phyloP scores from a whole-genome alignment of 2,113 vertebrate species.

The Eurypyga helias region DNA sequence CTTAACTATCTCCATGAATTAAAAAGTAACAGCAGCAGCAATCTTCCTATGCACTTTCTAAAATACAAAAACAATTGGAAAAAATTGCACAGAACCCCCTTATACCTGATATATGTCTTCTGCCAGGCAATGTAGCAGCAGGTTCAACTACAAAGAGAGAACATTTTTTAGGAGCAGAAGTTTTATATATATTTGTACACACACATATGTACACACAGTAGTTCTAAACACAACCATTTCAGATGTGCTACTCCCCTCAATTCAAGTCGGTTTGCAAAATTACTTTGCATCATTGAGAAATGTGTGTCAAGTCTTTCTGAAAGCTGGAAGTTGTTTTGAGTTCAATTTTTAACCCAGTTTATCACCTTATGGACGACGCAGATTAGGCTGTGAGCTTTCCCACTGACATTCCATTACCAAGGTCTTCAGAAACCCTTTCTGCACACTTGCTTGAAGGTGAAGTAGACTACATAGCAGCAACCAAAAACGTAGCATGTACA shows the following conservation, averaged over 20 bases:
- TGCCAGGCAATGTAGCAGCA: not conserved
- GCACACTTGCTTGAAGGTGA: not conserved
- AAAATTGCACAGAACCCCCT: not conserved
- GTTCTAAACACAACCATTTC: not conserved
- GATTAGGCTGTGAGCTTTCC: not conserved
- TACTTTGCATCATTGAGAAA: not conserved
- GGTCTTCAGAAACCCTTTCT: not conserved
- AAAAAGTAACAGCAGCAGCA: not conserved
- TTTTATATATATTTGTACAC: not conserved
- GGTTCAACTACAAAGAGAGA: constrained; percentile 38
- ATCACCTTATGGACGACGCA: not conserved
- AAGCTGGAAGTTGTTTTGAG: not conserved
- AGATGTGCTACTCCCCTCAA: not conserved
- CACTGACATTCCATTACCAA: not conserved
- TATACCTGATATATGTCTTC: not conserved
- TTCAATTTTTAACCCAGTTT: not conserved
- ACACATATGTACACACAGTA: rapidly evolving
- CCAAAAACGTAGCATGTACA: not conserved
- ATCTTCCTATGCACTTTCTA: not conserved
- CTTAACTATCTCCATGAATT: not conserved
- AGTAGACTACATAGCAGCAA: not conserved
- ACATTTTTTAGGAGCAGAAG: not conserved
- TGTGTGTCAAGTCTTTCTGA: not conserved
- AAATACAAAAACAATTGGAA: not conserved
- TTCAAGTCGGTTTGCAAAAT: not conserved